Percentiles rank a stretch among this genome's conserved stretches.
These are phyloP conservation scores for Pristionchus mayeri DNA, from an alignment of 2,888 invertebrate species.

Conservation along the genomic window DNA sequence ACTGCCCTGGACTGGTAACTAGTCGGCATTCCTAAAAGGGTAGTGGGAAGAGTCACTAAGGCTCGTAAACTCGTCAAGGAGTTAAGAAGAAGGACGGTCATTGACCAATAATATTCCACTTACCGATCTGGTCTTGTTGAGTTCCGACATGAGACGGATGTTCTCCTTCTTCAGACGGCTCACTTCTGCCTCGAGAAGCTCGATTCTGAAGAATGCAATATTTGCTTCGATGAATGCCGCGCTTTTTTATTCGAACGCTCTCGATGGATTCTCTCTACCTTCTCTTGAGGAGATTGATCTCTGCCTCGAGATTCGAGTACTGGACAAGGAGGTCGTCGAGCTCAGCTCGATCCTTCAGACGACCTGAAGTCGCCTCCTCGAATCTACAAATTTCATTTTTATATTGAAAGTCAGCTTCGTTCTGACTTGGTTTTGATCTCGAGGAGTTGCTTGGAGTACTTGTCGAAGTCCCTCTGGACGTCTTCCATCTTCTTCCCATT, in stretches of 20 bases:
- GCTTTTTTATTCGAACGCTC: too few species aligned
- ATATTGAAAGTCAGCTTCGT: too few species aligned
- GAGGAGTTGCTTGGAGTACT: constrained; percentile 63
- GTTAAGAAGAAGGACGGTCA: background rate
- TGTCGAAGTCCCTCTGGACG: constrained; percentile 61
- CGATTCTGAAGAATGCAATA: constrained; percentile 65
- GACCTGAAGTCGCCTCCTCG: constrained; percentile 73
- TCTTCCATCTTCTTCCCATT: constrained; percentile 60
- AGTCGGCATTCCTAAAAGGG: too few species aligned
- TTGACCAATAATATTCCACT: constrained; percentile 47
- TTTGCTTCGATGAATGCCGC: background rate
- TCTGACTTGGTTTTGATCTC: constrained; percentile 68
- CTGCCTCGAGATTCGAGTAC: constrained; percentile 78
- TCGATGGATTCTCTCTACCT: constrained; percentile 54
- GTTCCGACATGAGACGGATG: constrained; percentile 71
- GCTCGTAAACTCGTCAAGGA: too few species aligned
- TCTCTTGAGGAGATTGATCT: constrained; percentile 77
- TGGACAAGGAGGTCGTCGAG: constrained; percentile 78
- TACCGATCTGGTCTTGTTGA: constrained; percentile 75
- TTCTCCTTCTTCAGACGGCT: constrained; percentile 78
- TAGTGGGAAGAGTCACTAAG: too few species aligned
- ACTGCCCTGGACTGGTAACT: background rate
- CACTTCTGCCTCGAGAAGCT: constrained; percentile 76
- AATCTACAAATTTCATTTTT: constrained; percentile 60
- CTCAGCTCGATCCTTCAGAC: constrained; percentile 76